Percentiles rank a stretch among this genome's conserved stretches.
Evolutionary conservation across 2,113 vertebrate species (phyloP).

Genomic region (Danio rerio): DNA sequence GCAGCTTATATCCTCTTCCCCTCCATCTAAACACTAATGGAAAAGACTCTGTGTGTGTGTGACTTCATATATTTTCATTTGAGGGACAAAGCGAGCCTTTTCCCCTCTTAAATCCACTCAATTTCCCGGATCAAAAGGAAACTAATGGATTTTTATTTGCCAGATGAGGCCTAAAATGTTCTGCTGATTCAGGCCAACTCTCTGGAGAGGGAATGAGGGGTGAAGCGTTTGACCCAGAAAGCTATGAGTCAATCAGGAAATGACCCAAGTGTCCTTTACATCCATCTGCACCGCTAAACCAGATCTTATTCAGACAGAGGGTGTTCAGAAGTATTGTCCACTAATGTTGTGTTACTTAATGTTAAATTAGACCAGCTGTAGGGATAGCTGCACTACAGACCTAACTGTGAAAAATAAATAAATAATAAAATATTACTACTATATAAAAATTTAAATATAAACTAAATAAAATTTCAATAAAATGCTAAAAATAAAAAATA

Average conservation of each 20-base stretch:
- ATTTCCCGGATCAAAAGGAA: conserved; percentile 52
- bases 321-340: background rate
- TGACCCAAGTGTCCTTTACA: background rate
- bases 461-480: too few relatives aligned
- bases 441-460: too few relatives aligned
- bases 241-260: conserved; percentile 21
- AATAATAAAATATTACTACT: too few relatives aligned
- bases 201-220: conserved; percentile 17
- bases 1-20: background rate
- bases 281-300: background rate
- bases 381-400: too few relatives aligned
- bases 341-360: background rate
- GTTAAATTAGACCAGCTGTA: too few relatives aligned
- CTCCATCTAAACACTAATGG: conserved; percentile 41
- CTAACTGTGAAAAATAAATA: too few relatives aligned
- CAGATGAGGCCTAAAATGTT: conserved; percentile 17
- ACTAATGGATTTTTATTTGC: conserved; percentile 64
- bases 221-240: conserved; percentile 42
- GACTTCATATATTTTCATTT: conserved; percentile 37
- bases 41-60: conserved; percentile 27
- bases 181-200: conserved; percentile 35
- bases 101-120: conserved; percentile 35
- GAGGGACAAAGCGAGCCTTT: conserved; percentile 29
- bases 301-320: background rate
- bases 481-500: too few relatives aligned